Conservation (phyloP, 2,113 vertebrate species). For the Acanthisitta chloris region DNA sequence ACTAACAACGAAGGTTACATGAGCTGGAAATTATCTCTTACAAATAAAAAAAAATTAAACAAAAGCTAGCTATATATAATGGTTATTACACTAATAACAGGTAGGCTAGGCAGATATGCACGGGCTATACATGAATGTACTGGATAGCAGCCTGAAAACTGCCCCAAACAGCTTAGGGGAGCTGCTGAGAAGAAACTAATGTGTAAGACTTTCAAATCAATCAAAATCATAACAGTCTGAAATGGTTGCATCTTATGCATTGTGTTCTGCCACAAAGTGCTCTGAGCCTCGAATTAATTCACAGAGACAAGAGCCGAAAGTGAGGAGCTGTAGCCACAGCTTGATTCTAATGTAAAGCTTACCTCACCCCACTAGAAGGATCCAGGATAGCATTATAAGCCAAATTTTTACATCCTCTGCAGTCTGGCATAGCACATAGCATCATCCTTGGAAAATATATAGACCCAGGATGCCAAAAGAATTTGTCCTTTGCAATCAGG, state of each 20-base stretch:
- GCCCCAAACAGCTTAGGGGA: background rate
- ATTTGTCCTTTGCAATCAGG: background rate
- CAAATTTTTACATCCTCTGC: background rate
- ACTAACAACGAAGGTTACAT: background rate
- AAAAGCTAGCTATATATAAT: background rate
- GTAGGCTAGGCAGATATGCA: background rate
- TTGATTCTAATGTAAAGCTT: background rate
- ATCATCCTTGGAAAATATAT: background rate
- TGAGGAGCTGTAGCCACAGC: background rate
- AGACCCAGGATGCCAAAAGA: background rate
- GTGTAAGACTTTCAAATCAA: background rate
- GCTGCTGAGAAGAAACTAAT: background rate
- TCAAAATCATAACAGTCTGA: background rate
- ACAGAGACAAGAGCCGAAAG: background rate
- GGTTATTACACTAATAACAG: background rate
- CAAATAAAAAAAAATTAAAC: background rate
- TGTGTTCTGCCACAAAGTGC: background rate
- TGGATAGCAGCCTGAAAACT: background rate
- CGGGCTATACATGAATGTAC: background rate
- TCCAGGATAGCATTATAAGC: background rate
- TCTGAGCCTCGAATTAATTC: background rate
- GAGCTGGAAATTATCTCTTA: background rate
- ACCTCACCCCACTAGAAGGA: background rate
- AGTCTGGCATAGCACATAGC: background rate
- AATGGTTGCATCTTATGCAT: background rate